Conservation (phyloP, 2,113 vertebrate genomes). For the Corythornis cristatus region DNA sequence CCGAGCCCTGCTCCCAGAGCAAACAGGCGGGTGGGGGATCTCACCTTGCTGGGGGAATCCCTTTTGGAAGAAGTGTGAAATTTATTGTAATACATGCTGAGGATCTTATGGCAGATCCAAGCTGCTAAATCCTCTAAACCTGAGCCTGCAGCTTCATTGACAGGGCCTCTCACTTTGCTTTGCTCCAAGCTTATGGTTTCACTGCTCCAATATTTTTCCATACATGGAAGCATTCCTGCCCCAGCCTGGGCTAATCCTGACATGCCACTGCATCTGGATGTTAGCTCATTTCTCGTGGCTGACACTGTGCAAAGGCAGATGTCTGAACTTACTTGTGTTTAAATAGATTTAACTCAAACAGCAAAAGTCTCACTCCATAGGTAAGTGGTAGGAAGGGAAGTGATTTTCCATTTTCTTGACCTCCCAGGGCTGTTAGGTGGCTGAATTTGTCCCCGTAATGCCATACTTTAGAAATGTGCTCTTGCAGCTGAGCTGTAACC, state of each 20-base stretch:
- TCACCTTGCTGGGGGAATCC: not conserved
- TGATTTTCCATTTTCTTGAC: not conserved
- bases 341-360: not conserved
- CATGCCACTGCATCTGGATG: constrained; percentile 59
- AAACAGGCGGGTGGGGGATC: not conserved
- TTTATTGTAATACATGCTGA: constrained; percentile 29
- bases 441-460: not conserved
- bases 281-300: constrained; percentile 69
- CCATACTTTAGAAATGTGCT: not conserved
- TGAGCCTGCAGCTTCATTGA: constrained; percentile 42
- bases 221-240: constrained; percentile 77
- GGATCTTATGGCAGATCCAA: constrained; percentile 13
- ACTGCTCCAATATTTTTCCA: constrained; percentile 74
- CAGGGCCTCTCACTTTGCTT: constrained; percentile 61
- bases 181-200: constrained; percentile 77
- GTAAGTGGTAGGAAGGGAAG: not conserved
- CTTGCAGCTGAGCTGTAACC: fast-evolving
- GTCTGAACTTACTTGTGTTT: constrained; percentile 40
- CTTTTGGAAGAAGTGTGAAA: constrained; percentile 53
- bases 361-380: not conserved
- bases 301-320: constrained; percentile 63
- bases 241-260: constrained; percentile 64
- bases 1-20: not conserved
- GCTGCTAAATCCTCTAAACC: constrained; percentile 45
- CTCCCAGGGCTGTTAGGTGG: not conserved